These are phyloP conservation scores for Drosophila stalkeri DNA, from an alignment of 2,888 invertebrate species.

Conservation along the genomic window DNA sequence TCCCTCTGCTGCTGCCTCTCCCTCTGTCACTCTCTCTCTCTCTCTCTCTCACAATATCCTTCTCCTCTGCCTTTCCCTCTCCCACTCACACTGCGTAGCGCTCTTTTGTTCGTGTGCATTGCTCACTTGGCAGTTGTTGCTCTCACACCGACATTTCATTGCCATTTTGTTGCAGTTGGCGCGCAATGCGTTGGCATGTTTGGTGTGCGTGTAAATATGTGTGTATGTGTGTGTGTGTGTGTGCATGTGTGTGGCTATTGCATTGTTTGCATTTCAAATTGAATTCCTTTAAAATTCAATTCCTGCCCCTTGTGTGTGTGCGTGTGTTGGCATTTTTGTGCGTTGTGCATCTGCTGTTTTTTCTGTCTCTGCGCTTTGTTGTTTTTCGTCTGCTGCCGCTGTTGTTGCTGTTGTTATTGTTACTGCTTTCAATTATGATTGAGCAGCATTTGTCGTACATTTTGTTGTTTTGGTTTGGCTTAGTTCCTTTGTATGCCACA, in stretches of 20 bases:
- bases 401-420: slow-evolving; percentile 27
- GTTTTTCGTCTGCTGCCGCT: slow-evolving; percentile 37
- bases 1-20: background rate
- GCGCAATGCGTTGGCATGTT: slow-evolving; percentile 67
- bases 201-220: slow-evolving; percentile 28
- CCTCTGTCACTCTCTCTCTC: background rate
- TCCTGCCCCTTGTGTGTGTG: slow-evolving; percentile 40
- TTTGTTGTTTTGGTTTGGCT: slow-evolving; percentile 79
- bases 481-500: slow-evolving; percentile 57
- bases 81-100: slow-evolving; percentile 3
- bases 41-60: too few species aligned
- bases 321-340: slow-evolving; percentile 72
- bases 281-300: slow-evolving; percentile 75
- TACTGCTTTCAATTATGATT: slow-evolving; percentile 74
- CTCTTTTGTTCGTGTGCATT: slow-evolving; percentile 34
- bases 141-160: slow-evolving; percentile 59
- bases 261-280: slow-evolving; percentile 81
- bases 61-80: slow-evolving; percentile 7
- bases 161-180: slow-evolving; percentile 81
- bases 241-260: slow-evolving; percentile 52
- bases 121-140: slow-evolving; percentile 46
- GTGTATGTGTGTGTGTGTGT: slow-evolving; percentile 20
- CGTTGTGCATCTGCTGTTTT: slow-evolving; percentile 79
- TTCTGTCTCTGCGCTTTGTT: slow-evolving; percentile 49
- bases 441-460: slow-evolving; percentile 78